Conservation (phyloP, 2,888 invertebrate species). For the Mesorhabditis belari region DNA sequence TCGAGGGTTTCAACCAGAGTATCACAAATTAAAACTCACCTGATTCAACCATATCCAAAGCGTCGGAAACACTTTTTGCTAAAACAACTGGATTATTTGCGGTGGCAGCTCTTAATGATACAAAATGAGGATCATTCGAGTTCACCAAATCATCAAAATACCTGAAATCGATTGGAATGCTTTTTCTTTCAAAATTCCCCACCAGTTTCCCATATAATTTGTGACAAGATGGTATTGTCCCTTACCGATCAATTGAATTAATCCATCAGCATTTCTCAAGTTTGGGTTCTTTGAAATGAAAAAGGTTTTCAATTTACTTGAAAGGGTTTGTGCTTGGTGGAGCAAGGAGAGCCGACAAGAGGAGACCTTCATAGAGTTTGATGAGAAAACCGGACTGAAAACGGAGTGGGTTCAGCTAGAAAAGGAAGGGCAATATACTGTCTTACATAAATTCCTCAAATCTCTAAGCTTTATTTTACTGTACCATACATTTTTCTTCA, state of each 20-base stretch:
- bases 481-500: too few species aligned
- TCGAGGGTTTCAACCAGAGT: neutral
- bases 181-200: neutral
- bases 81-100: conserved; percentile 27
- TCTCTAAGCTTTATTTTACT: too few species aligned
- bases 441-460: neutral
- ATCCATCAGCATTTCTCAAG: conserved; percentile 16
- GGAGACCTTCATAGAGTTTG: conserved; percentile 6
- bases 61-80: conserved; percentile 25
- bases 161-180: neutral
- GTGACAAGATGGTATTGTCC: conserved; percentile 29
- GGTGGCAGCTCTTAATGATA: conserved; percentile 20
- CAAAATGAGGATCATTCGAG: conserved; percentile 24
- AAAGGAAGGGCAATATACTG: conserved; percentile 2
- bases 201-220: conserved; percentile 31
- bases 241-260: conserved; percentile 22
- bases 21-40: conserved; percentile 5
- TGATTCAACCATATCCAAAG: conserved; percentile 37
- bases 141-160: conserved; percentile 27
- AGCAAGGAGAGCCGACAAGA: conserved; percentile 24
- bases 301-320: neutral
- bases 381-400: neutral
- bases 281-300: neutral
- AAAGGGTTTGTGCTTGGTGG: conserved; percentile 24
- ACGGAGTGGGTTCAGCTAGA: conserved; percentile 14